Percentiles rank a stretch among this genome's conserved stretches.
phyloP scores from a whole-genome alignment of 2,113 vertebrate genomes.

The Hyla sarda region DNA sequence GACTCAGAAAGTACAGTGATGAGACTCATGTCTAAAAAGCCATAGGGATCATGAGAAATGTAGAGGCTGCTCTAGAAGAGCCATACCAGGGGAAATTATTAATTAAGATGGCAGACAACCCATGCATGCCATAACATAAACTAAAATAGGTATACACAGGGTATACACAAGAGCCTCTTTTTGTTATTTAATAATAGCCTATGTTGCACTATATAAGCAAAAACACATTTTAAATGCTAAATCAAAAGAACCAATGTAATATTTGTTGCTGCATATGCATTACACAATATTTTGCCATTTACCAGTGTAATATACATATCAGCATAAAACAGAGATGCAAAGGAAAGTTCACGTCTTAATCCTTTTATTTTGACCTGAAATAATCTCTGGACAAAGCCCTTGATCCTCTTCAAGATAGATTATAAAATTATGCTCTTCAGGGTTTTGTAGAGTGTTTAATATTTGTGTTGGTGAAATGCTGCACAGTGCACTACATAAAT shows the following conservation, averaged over 20 bases:
- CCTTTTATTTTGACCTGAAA: constrained; percentile 6
- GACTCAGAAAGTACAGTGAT: too few species aligned
- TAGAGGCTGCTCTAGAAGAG: too few species aligned
- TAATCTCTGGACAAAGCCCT: not conserved
- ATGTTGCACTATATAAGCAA: too few species aligned
- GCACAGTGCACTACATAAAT: not conserved
- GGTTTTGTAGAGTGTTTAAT: not conserved
- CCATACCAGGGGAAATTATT: too few species aligned
- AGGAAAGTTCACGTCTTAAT: not conserved
- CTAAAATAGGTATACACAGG: too few species aligned
- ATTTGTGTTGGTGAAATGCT: not conserved
- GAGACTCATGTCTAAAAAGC: too few species aligned
- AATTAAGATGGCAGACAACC: too few species aligned
- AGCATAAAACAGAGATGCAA: not conserved
- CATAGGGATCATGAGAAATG: too few species aligned
- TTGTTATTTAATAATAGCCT: too few species aligned
- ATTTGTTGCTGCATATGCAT: not conserved
- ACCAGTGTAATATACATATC: not conserved
- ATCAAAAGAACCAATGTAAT: not conserved
- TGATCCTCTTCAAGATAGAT: not conserved
- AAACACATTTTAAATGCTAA: too few species aligned
- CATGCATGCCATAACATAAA: too few species aligned
- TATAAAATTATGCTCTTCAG: not conserved
- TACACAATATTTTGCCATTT: not conserved
- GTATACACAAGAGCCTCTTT: too few species aligned